phyloP scores from a whole-genome alignment of 1,140 invertebrate genomes.

The Bombyx mandarina region DNA sequence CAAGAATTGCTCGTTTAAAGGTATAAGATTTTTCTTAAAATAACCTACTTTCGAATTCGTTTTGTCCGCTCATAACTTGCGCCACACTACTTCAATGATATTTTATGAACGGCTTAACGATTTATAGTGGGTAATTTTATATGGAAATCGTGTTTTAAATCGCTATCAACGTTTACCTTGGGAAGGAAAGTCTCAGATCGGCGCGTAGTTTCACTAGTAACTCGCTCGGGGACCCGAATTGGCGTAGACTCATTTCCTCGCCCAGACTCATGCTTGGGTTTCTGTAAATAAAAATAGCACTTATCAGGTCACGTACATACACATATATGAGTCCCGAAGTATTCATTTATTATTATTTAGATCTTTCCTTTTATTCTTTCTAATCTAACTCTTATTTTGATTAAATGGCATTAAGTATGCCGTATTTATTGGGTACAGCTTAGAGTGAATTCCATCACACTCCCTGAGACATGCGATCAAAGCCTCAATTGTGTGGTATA shows the following conservation, averaged over 20 bases:
- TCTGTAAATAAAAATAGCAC: slow-evolving; percentile 21
- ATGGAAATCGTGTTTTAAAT: background rate
- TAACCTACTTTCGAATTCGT: background rate
- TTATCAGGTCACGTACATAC: too few relatives aligned
- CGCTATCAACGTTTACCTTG: slow-evolving; percentile 75
- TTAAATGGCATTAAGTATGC: too few relatives aligned
- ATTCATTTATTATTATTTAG: too few relatives aligned
- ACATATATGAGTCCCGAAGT: too few relatives aligned
- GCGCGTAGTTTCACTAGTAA: slow-evolving; percentile 88
- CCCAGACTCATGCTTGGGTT: slow-evolving; percentile 65
- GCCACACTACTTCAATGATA: background rate
- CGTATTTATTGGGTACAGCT: too few relatives aligned
- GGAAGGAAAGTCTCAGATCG: slow-evolving; percentile 88
- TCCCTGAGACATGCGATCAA: too few relatives aligned
- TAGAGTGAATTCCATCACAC: too few relatives aligned
- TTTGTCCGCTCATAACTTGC: too few relatives aligned
- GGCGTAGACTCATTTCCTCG: slow-evolving; percentile 87
- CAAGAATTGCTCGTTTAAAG: too few relatives aligned
- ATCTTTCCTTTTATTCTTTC: too few relatives aligned
- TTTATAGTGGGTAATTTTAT: background rate
- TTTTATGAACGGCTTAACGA: background rate
- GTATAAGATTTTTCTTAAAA: background rate
- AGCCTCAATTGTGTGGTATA: too few relatives aligned
- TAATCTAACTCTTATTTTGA: too few relatives aligned
- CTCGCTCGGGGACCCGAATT: slow-evolving; percentile 89